These are phyloP conservation scores for Microtus pennsylvanicus DNA, from an alignment of 2,113 vertebrate genomes.

Conservation along the genomic window DNA sequence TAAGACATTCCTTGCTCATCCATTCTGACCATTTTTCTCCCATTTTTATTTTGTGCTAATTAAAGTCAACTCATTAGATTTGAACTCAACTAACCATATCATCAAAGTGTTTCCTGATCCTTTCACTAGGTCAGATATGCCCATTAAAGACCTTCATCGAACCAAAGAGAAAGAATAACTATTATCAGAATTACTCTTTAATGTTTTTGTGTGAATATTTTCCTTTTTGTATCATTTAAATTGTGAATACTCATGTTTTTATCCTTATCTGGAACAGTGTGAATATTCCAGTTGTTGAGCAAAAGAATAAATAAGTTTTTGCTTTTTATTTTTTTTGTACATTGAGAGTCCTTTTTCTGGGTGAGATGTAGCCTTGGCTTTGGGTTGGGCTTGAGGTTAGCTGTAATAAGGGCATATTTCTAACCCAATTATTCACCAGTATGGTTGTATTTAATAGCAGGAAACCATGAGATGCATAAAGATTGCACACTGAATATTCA, in stretches of 20 bases:
- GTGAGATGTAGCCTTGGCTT: not conserved
- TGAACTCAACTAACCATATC: not conserved
- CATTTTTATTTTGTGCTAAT: not conserved
- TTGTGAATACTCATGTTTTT: not conserved
- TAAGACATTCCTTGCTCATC: not conserved
- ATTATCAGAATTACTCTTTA: slow-evolving; percentile 18
- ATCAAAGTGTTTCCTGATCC: not conserved
- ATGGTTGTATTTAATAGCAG: slow-evolving; percentile 62
- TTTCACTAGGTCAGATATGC: not conserved
- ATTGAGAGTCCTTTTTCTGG: not conserved
- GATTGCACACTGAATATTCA: slow-evolving; percentile 73
- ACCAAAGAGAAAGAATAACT: not conserved
- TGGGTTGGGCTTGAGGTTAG: not conserved
- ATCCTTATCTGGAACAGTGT: not conserved
- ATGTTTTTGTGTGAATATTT: slow-evolving; percentile 14
- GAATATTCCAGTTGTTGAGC: slow-evolving; percentile 7
- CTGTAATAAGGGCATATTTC: slow-evolving; percentile 37
- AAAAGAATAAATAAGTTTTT: not conserved
- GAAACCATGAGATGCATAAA: slow-evolving; percentile 62
- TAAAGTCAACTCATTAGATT: not conserved
- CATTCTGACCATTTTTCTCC: not conserved
- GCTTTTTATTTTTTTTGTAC: not conserved
- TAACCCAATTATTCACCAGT: slow-evolving; percentile 56
- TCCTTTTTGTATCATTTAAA: not conserved
- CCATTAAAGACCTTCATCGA: not conserved